Evolutionary conservation across 2,113 vertebrate genomes (phyloP).

Genomic region (Calidris pugnax): DNA sequence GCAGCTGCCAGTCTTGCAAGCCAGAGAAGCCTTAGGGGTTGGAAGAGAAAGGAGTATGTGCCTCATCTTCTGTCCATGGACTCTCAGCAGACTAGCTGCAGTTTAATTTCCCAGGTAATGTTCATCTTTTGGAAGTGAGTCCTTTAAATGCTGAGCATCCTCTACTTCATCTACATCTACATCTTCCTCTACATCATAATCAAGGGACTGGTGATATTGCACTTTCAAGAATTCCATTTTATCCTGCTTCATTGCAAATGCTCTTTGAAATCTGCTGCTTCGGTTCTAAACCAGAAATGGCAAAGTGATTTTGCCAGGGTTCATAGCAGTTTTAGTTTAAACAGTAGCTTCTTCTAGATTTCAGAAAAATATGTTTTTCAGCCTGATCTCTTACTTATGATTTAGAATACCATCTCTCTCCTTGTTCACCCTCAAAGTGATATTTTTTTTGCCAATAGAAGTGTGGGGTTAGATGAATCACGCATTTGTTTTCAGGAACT

Average conservation of each 20-base stretch:
- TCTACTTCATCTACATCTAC: no score
- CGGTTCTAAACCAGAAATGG: neutral
- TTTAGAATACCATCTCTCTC: neutral
- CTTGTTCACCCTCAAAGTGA: neutral
- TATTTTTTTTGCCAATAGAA: neutral
- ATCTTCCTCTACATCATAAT: accelerated
- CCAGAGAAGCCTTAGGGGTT: neutral
- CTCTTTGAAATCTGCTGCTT: neutral
- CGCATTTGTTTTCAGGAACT: neutral
- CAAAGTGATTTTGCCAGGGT: neutral
- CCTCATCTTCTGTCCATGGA: neutral
- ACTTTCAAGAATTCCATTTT: neutral
- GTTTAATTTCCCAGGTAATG: neutral
- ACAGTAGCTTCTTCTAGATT: neutral
- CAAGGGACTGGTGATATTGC: neutral
- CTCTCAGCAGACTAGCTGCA: neutral
- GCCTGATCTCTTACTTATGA: neutral
- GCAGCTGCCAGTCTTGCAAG: neutral
- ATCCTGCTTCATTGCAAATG: neutral
- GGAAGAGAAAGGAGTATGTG: neutral
- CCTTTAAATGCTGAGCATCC: neutral
- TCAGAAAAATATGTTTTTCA: neutral
- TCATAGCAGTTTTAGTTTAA: neutral
- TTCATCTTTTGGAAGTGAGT: neutral
- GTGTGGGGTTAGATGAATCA: neutral